Percentiles rank a stretch among this genome's conserved stretches.
Conservation (phyloP, 2,113 vertebrate genomes). For the Prolemur simus region DNA sequence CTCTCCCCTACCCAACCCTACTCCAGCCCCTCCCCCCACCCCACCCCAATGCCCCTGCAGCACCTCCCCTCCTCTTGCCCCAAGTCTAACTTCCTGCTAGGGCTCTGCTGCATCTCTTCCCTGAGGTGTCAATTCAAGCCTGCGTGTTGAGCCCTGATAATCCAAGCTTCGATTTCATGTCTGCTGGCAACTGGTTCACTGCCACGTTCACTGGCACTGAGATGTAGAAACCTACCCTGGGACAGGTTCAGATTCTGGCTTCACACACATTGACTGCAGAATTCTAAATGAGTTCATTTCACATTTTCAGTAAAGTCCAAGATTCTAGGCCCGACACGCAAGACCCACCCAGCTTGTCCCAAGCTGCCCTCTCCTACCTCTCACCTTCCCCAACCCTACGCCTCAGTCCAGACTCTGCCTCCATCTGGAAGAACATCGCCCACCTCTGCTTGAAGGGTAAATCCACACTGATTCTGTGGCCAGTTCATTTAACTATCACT, state of each 20-base stretch:
- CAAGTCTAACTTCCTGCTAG: not conserved
- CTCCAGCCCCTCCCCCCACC: not conserved
- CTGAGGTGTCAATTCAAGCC: not conserved
- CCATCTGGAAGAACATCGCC: not conserved
- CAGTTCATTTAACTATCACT: not conserved
- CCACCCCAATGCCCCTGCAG: not conserved
- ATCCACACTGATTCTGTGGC: not conserved
- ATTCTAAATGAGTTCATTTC: not conserved
- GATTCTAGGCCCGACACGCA: not conserved
- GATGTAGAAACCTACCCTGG: not conserved
- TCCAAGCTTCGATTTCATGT: not conserved
- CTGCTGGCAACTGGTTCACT: not conserved
- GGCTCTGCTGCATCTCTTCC: not conserved
- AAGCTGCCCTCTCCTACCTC: not conserved
- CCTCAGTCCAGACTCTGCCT: not conserved
- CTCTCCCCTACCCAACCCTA: fast-evolving
- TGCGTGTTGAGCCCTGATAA: slow-evolving; percentile 10
- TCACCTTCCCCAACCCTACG: not conserved
- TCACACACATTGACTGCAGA: not conserved
- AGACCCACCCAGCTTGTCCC: not conserved
- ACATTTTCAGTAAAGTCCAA: not conserved
- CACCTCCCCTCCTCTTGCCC: not conserved
- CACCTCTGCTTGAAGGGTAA: not conserved
- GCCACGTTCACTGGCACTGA: not conserved
- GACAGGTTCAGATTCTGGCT: not conserved